phyloP scores from a whole-genome alignment of 2,113 vertebrate species.

The Hylia prasina region DNA sequence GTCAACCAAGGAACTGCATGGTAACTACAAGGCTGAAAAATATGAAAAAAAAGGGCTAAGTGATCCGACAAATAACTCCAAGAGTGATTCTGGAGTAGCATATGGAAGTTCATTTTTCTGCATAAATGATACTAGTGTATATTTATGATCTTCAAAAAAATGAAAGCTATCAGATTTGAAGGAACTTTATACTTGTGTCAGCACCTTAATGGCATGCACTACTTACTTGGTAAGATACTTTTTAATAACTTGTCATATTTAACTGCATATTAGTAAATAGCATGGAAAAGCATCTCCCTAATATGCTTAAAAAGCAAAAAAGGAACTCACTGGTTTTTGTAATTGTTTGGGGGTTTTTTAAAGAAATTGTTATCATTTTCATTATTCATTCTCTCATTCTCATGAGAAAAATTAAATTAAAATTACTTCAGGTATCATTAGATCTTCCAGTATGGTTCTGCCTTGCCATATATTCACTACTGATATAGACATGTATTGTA shows the following conservation, averaged over 20 bases:
- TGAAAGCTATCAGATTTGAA: neutral
- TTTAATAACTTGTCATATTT: neutral
- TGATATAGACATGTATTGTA: neutral
- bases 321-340: neutral
- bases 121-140: neutral
- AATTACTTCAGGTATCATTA: neutral
- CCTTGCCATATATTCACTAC: neutral
- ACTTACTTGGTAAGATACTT: neutral
- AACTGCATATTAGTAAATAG: neutral
- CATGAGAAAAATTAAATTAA: neutral
- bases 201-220: neutral
- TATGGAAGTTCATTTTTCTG: neutral
- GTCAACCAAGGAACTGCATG: neutral
- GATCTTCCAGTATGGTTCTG: neutral
- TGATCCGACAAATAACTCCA: neutral
- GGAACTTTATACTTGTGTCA: neutral
- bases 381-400: neutral
- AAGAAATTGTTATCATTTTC: neutral
- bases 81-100: neutral
- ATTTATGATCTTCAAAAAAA: neutral
- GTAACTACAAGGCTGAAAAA: neutral
- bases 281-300: neutral
- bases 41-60: neutral
- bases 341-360: rapidly evolving
- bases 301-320: neutral